Percentiles rank a stretch among this genome's conserved stretches.
phyloP scores from a whole-genome alignment of 1,140 invertebrate species.

The Tribolium castaneum region DNA sequence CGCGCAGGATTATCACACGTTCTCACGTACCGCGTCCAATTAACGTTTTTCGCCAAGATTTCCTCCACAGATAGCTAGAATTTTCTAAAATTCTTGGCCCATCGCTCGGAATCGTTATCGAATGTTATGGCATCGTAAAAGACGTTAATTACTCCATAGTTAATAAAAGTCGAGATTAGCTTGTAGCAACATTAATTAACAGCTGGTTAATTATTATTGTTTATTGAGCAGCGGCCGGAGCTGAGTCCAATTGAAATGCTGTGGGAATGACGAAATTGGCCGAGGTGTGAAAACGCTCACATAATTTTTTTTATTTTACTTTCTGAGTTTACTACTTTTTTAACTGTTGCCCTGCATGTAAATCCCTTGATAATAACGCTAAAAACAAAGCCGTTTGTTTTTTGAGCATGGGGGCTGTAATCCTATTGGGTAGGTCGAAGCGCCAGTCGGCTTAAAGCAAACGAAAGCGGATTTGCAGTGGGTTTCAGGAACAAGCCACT shows the following conservation, averaged over 20 bases:
- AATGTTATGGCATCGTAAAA: constrained; percentile 5
- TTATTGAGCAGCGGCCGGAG: constrained; percentile 1
- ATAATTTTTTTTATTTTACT: too few relatives aligned
- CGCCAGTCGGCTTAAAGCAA: constrained; percentile 58
- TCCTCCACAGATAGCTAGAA: not conserved
- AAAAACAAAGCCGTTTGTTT: not conserved
- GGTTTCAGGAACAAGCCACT: constrained; percentile 46
- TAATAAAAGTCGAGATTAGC: constrained; percentile 9
- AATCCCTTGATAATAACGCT: not conserved
- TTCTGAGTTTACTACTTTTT: too few relatives aligned
- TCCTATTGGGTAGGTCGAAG: constrained; percentile 46
- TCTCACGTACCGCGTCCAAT: constrained; percentile 14
- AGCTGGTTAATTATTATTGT: constrained; percentile 14
- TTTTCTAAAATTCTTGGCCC: constrained; percentile 36
- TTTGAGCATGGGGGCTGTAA: constrained; percentile 28
- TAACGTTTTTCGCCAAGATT: not conserved
- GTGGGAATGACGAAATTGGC: not conserved
- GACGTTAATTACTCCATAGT: constrained; percentile 4
- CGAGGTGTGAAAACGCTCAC: not conserved
- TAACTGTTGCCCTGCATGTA: not conserved
- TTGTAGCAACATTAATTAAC: constrained; percentile 3
- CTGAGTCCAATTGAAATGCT: not conserved
- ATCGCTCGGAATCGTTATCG: constrained; percentile 14
- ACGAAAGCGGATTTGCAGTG: constrained; percentile 57
- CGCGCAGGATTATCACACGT: not conserved